Base-by-base conservation (phyloP, 1,140 invertebrate genomes). In the Drosophila truncata region DNA sequence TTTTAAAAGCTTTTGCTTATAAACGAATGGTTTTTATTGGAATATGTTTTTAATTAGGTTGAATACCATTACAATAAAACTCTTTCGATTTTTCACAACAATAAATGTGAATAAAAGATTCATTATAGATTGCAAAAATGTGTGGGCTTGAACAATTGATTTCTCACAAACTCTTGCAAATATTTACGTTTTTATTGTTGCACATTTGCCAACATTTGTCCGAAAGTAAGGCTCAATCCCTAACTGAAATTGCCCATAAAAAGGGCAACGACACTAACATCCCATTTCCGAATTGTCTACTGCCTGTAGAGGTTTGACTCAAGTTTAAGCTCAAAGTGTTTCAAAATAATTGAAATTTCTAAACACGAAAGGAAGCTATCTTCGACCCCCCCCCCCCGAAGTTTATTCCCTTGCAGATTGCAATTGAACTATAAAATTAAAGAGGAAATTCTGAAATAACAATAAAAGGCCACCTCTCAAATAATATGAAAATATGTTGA, bases 221-320 rank as follows among this genome's bases (percentile, higher is more conserved):
- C 35, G 23, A 39, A 23, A 35, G 18, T 23, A 31, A 23, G 44
- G 13, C 31, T 62, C 20, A 46, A 46, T 83, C 75, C 69, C 66
- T 83, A 79, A 79, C 63, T 75, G 64, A 70, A 83, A 83, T 62
- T 65, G 64, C 64, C 66, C 71, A 84, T 62, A 79, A 80, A 84
- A 71, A 59, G 50, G 50, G 46, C 59, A 55, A 18, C 69, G 57
- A 41, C 37, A 52, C 58, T 47, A 55, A 58, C 31, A 47, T 25
- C 5, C 9, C 39, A 33, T 3, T 35, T 67, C 59, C 11, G 13
- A 10, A 10, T 9, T 46, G 31, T 23, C 37, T 37, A 4, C 23
- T 35, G 9, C 18, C 46, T 13, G 4, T 29, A 4, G 1, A 25
- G 13, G 3, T 46, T 25, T 25, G 3, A 16, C 10, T 50, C 5